Base-by-base conservation (phyloP, 2,797 vertebrate species). In the Mormyrops attenuatus region DNA sequence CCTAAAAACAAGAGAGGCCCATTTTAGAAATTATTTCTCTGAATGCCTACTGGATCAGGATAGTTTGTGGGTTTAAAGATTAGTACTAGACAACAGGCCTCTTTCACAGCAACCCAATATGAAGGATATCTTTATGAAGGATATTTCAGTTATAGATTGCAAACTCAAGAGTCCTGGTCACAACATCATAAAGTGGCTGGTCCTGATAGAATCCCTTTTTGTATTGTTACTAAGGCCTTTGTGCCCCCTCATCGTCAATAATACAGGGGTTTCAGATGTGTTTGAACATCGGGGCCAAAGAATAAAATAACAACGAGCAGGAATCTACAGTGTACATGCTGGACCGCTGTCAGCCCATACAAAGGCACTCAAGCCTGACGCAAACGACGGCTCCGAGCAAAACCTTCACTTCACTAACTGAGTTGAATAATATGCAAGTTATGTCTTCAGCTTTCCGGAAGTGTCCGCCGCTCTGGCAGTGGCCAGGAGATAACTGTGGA, bases 401-500 rank as follows among this genome's bases (percentile, higher is more conserved):
- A 49, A 34, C n/a, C 77, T 85, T 89, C 38, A 89, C 82, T 85
- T 80, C 77, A 26, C 22, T 50, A 82, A 82, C 41, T 22, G 41
- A 82, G 41, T 34, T 41, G 13, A 15, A 77, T n/a, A 47, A 47
- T 47, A 20, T 80, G 34, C 6, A 82, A 57, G n/a, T 38, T 34
- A 34, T 41, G 13, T 73, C 69, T 89, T 49, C 22, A 89, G 93
- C 82, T 89, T 87, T 22, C n/a, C 15, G 30, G 20, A 22, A 88
- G 69, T 50, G 34, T 34, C 26, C 15, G 69, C 34, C 0, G 30
- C 69, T 77, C 69, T 30, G 63, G 63, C 63, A 41, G 13, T 77
- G 34, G 30, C 34, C 34, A 77, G 30, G 26, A 73, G 30, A 73
- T 15, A 73, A 77, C 15, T 77, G 34, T 5, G 1, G 13, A 41